Conservation (phyloP, 1,140 invertebrate species). For the Polypedilum vanderplanki region DNA sequence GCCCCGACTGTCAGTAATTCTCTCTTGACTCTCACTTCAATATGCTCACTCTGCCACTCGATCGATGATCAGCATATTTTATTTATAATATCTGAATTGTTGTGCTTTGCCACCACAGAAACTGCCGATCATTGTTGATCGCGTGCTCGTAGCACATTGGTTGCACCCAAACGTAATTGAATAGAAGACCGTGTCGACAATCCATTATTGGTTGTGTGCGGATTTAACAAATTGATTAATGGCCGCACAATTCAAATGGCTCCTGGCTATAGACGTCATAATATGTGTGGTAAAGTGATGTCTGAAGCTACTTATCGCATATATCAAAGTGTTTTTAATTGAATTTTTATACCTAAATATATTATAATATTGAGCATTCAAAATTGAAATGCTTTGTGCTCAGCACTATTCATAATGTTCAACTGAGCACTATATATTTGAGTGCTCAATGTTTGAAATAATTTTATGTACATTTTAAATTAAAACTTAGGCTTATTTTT, state of each 20-base stretch:
- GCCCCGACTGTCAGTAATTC: not conserved
- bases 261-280: not conserved
- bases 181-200: not conserved
- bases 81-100: not conserved
- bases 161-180: not conserved
- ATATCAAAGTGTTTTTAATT: no score
- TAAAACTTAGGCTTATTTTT: no score
- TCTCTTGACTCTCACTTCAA: not conserved
- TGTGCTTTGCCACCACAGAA: not conserved
- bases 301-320: no score
- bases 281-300: no score
- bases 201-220: not conserved
- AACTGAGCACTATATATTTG: no score
- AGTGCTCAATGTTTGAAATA: no score
- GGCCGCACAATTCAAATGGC: not conserved
- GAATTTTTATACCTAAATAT: no score
- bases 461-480: no score
- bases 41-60: not conserved
- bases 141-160: not conserved
- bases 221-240: constrained; percentile 20
- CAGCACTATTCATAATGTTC: no score
- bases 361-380: no score
- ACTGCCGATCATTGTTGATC: not conserved
- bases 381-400: no score
- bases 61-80: constrained; percentile 5